Evolutionary conservation across 1,140 invertebrate genomes (phyloP).

Genomic region (Microplitis mediator): DNA sequence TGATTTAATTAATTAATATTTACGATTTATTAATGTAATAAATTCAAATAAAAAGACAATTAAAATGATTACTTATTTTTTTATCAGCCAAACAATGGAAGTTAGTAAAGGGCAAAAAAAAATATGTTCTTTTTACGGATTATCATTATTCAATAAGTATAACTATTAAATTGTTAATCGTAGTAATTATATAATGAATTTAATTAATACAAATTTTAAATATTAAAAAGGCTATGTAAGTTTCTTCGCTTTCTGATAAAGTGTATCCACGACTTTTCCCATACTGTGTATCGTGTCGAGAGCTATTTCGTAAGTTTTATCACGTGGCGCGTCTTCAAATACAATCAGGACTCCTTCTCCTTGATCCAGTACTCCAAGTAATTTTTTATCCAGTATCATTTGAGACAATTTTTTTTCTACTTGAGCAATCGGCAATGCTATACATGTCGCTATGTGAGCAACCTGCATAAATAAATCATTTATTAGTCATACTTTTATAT

Average conservation of each 20-base stretch:
- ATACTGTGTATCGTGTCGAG: constrained; percentile 97
- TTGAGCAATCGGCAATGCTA: constrained; percentile 85
- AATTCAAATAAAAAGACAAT: background rate
- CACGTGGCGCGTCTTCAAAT: constrained; percentile 92
- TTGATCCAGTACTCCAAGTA: constrained; percentile 96
- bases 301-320: constrained; percentile 97
- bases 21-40: background rate
- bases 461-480: constrained; percentile 61
- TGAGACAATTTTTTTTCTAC: constrained; percentile 99
- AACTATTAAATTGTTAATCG: constrained; percentile 47
- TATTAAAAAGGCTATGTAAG: constrained; percentile 77
- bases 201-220: constrained; percentile 38
- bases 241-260: constrained; percentile 98
- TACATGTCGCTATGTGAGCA: constrained; percentile 81
- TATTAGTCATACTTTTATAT: background rate
- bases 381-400: constrained; percentile 99
- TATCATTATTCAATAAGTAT: constrained; percentile 42
- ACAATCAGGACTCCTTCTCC: constrained; percentile 96
- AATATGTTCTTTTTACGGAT: constrained; percentile 34
- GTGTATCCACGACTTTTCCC: constrained; percentile 98
- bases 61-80: background rate
- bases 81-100: background rate
- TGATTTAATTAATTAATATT: background rate
- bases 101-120: constrained; percentile 37
- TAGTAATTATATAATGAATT: constrained; percentile 52